Conservation (phyloP, 2,113 vertebrate genomes). For the Girardinichthys multiradiatus region DNA sequence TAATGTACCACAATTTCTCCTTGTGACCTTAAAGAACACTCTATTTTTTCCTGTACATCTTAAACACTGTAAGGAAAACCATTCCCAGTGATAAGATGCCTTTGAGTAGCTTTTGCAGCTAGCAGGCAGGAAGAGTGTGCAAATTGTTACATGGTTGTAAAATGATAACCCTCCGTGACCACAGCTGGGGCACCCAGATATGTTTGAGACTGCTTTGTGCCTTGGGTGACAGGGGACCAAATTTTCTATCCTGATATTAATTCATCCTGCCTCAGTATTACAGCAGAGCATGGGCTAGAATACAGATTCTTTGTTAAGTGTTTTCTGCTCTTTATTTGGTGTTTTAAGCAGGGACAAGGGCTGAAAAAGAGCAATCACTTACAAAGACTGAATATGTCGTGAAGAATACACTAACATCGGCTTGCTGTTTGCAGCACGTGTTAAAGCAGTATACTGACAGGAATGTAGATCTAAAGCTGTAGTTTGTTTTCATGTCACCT, state of each 20-base stretch:
- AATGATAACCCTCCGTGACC: constrained; percentile 68
- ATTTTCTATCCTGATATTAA: constrained; percentile 58
- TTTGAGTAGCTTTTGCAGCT: constrained; percentile 57
- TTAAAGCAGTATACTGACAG: background rate
- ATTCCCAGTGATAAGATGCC: constrained; percentile 45
- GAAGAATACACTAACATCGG: no score
- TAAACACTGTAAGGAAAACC: constrained; percentile 25
- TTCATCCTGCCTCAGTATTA: constrained; percentile 52
- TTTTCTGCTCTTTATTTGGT: constrained; percentile 33
- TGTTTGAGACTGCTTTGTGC: constrained; percentile 71
- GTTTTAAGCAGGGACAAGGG: constrained; percentile 21
- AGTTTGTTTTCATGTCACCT: constrained; percentile 22
- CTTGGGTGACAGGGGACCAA: constrained; percentile 60
- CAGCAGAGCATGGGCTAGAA: constrained; percentile 51
- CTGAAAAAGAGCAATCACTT: constrained; percentile 9
- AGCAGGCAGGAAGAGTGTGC: constrained; percentile 22
- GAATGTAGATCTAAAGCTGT: background rate
- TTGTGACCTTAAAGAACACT: constrained; percentile 50
- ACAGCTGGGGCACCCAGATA: constrained; percentile 75
- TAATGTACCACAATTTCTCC: constrained; percentile 50
- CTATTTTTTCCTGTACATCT: constrained; percentile 41
- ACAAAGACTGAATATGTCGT: constrained; percentile 10
- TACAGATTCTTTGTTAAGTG: constrained; percentile 59
- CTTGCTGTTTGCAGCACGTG: constrained; percentile 7
- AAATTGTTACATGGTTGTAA: constrained; percentile 62